These are phyloP conservation scores for Setophaga coronata DNA, from an alignment of 2,113 vertebrate genomes.

Conservation along the genomic window DNA sequence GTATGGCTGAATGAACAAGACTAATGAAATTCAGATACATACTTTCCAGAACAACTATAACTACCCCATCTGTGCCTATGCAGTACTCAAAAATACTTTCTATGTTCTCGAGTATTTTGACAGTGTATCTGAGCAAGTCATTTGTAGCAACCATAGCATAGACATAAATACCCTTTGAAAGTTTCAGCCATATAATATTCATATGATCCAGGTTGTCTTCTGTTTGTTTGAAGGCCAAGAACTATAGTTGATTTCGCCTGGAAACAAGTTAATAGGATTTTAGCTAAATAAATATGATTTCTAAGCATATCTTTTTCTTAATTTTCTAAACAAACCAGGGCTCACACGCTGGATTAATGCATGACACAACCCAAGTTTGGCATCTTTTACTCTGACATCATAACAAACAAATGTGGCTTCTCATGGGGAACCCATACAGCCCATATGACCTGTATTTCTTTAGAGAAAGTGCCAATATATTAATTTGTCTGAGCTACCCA, in stretches of 20 bases:
- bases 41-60: neutral
- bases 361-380: neutral
- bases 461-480: neutral
- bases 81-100: neutral
- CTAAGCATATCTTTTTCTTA: neutral
- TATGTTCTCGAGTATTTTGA: neutral
- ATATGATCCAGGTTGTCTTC: neutral
- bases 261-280: neutral
- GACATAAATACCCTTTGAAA: neutral
- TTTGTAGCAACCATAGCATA: neutral
- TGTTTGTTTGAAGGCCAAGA: neutral
- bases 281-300: neutral
- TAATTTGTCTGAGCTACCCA: neutral
- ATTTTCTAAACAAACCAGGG: neutral
- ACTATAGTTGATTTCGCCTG: neutral
- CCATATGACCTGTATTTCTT: neutral
- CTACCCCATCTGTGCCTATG: neutral
- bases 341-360: neutral
- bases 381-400: neutral
- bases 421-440: neutral
- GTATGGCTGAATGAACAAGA: neutral
- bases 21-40: neutral
- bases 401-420: neutral
- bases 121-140: neutral
- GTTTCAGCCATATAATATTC: neutral